Evolutionary conservation across 2,113 vertebrate species (phyloP).

Genomic region (Rhinichthys klamathensis): DNA sequence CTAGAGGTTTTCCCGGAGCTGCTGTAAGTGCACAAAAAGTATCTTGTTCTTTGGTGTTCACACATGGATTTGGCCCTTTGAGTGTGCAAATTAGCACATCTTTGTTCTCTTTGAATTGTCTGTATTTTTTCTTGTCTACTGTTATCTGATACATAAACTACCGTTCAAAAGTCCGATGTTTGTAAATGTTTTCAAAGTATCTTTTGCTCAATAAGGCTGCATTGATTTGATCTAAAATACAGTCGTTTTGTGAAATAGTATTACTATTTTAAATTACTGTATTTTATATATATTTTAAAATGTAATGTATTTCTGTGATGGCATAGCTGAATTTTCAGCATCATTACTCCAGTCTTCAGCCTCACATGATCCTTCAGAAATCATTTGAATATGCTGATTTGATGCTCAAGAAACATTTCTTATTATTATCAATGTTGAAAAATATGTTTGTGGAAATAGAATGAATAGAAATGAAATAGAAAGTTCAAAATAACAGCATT

Average conservation of each 20-base stretch:
- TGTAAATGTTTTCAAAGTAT: background rate
- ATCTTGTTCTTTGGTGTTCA: background rate
- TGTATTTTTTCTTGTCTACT: background rate
- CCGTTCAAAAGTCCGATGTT: background rate
- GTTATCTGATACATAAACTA: background rate
- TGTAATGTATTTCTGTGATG: background rate
- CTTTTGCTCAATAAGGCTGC: background rate
- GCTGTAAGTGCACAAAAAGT: conserved; percentile 65
- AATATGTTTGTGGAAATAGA: background rate
- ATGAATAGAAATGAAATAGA: background rate
- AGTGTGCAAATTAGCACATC: background rate
- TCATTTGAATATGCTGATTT: background rate
- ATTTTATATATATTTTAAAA: background rate
- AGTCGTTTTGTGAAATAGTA: background rate
- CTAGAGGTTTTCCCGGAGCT: conserved; percentile 69
- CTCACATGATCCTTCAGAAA: background rate
- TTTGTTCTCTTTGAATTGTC: background rate
- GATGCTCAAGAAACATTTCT: background rate
- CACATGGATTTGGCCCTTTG: background rate
- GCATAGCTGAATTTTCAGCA: background rate
- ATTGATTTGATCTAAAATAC: no score
- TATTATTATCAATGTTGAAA: background rate
- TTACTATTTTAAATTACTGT: background rate
- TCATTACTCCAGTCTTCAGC: background rate
- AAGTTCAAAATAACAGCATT: background rate